Percentiles rank a stretch among this genome's conserved stretches.
phyloP scores from a whole-genome alignment of 1,140 invertebrate genomes.

The Hypsibius dujardini region DNA sequence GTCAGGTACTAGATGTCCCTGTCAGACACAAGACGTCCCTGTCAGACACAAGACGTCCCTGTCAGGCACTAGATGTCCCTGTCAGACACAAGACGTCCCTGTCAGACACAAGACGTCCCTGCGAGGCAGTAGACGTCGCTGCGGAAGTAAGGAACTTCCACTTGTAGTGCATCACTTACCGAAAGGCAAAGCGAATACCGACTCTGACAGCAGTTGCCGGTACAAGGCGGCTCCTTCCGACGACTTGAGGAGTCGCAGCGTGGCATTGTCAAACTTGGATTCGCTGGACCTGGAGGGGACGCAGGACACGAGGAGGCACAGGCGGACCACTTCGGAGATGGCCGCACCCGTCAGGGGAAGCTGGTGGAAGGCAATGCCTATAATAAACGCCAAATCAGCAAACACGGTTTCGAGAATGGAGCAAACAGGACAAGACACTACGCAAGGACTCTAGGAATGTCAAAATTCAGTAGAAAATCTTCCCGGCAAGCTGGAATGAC shows the following conservation, averaged over 20 bases:
- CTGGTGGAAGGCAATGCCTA: background rate
- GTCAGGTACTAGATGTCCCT: too few relatives aligned
- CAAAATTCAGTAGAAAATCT: background rate
- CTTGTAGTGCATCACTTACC: slow-evolving; percentile 2
- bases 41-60: too few relatives aligned
- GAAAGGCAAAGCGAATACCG: slow-evolving; percentile 9
- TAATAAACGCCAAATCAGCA: background rate
- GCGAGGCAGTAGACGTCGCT: too few relatives aligned
- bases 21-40: too few relatives aligned
- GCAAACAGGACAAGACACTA: background rate
- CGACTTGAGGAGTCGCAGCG: slow-evolving; percentile 1
- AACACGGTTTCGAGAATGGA: background rate
- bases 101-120: too few relatives aligned
- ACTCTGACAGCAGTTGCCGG: background rate
- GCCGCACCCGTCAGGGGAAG: background rate
- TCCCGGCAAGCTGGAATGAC: background rate
- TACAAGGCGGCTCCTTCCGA: background rate
- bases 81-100: too few relatives aligned
- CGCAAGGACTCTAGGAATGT: background rate
- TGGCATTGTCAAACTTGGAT: background rate
- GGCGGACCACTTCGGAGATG: background rate
- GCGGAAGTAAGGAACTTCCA: too few relatives aligned
- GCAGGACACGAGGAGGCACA: background rate
- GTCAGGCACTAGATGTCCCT: too few relatives aligned
- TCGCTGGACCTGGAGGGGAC: background rate